phyloP scores from a whole-genome alignment of 2,113 vertebrate species.

The Pholis gunnellus region DNA sequence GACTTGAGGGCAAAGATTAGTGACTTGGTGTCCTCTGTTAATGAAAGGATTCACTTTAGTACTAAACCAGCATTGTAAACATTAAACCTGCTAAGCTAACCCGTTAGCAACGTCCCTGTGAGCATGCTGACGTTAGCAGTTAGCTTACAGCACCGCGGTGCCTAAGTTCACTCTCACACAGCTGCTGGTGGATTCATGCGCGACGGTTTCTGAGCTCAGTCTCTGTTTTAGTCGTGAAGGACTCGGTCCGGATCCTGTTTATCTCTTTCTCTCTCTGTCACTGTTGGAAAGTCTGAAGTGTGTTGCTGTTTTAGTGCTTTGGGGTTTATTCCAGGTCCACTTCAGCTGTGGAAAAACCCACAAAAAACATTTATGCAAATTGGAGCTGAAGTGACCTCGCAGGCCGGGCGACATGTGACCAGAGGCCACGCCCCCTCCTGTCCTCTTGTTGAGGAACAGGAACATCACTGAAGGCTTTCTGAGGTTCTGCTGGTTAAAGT shows the following conservation, averaged over 20 bases:
- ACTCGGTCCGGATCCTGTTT: too few relatives aligned
- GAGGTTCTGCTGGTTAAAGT: conserved; percentile 13
- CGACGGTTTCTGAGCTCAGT: not conserved
- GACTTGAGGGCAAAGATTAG: too few relatives aligned
- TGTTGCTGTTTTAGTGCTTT: not conserved
- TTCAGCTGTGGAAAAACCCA: conserved; percentile 13
- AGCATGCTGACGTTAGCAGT: too few relatives aligned
- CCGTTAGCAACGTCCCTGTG: too few relatives aligned
- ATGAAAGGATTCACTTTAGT: too few relatives aligned
- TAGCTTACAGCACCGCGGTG: too few relatives aligned
- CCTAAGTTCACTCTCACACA: too few relatives aligned
- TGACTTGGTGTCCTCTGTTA: too few relatives aligned
- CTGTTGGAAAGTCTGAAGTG: not conserved
- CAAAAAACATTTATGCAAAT: conserved; percentile 16
- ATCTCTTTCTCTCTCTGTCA: not conserved
- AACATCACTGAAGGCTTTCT: not conserved
- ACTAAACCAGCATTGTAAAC: too few relatives aligned
- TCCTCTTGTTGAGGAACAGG: not conserved
- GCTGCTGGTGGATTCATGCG: not conserved
- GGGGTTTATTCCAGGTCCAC: conserved; percentile 1
- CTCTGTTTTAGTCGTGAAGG: not conserved
- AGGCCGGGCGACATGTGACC: not conserved
- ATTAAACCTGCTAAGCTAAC: too few relatives aligned
- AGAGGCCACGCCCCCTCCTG: not conserved
- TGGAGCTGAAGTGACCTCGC: conserved; percentile 1